A percentile compares a stretch with the other conserved stretches of the same genome.
These are phyloP conservation scores for Meandrina meandrites DNA, from an alignment of 92 coral and sea anemone species.

Conservation along the genomic window DNA sequence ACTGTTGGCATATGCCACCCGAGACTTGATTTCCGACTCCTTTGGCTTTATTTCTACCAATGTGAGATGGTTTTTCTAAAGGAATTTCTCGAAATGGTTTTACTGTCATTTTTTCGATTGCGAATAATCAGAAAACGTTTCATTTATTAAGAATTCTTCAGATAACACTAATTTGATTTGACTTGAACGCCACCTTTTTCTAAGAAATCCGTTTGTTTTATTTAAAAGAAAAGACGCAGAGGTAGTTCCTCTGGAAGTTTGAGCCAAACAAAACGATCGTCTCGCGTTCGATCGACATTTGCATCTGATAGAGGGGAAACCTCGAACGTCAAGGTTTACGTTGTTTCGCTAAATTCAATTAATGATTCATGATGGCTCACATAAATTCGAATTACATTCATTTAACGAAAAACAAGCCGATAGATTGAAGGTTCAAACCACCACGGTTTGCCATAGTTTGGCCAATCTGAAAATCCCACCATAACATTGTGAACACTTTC, in stretches of 20 bases:
- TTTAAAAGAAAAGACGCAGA: background rate
- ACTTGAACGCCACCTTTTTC: constrained; percentile 15
- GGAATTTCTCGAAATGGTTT: constrained; percentile 33
- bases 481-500: background rate
- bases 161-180: constrained; percentile 48
- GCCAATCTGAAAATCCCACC: background rate
- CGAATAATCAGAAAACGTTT: constrained; percentile 35
- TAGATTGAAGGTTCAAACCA: constrained; percentile 33
- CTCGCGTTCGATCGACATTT: constrained; percentile 16
- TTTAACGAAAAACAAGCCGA: constrained; percentile 55
- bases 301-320: constrained; percentile 22
- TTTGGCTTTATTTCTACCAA: constrained; percentile 4
- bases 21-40: background rate
- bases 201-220: constrained; percentile 15
- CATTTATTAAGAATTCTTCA: constrained; percentile 43
- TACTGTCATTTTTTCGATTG: constrained; percentile 31
- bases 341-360: constrained; percentile 45
- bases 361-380: constrained; percentile 55
- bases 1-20: background rate
- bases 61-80: background rate
- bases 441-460: constrained; percentile 10
- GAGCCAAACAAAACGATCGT: constrained; percentile 4
- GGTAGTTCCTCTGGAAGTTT: background rate
- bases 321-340: constrained; percentile 38
- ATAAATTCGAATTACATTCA: constrained; percentile 59